A percentile compares a stretch with the other conserved stretches of the same genome.
Conservation (phyloP, 1,140 invertebrate genomes). For the Aphidius ervi region DNA sequence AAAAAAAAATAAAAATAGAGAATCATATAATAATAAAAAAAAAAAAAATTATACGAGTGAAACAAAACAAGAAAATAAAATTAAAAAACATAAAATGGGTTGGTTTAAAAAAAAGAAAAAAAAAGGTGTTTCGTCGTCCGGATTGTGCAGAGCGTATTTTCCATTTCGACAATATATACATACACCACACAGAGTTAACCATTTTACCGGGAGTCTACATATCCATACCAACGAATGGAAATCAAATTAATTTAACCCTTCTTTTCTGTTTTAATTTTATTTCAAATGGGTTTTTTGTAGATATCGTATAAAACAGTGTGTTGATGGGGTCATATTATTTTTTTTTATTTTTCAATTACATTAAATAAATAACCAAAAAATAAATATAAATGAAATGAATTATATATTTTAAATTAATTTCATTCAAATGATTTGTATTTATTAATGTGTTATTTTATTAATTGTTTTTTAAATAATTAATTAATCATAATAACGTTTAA, state of each 20-base stretch:
- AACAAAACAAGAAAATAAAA: too few relatives aligned
- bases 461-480: too few relatives aligned
- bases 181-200: conserved; percentile 9
- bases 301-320: too few relatives aligned
- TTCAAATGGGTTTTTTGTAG: conserved; percentile 10
- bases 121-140: conserved; percentile 15
- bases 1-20: conserved; percentile 16
- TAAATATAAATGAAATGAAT: too few relatives aligned
- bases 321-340: too few relatives aligned
- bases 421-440: too few relatives aligned
- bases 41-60: not conserved
- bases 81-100: too few relatives aligned
- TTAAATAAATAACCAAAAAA: too few relatives aligned
- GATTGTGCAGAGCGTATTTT: conserved; percentile 15
- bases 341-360: too few relatives aligned
- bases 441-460: too few relatives aligned
- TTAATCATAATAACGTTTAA: too few relatives aligned
- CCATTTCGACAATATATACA: conserved; percentile 10
- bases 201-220: conserved; percentile 16
- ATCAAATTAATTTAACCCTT: conserved; percentile 24
- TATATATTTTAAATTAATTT: too few relatives aligned
- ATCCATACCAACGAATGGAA: conserved; percentile 16
- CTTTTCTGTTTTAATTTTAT: conserved; percentile 26
- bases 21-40: conserved; percentile 8
- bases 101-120: not conserved